phyloP scores from a whole-genome alignment of 2,797 vertebrate species.

The Psittacula echo region DNA sequence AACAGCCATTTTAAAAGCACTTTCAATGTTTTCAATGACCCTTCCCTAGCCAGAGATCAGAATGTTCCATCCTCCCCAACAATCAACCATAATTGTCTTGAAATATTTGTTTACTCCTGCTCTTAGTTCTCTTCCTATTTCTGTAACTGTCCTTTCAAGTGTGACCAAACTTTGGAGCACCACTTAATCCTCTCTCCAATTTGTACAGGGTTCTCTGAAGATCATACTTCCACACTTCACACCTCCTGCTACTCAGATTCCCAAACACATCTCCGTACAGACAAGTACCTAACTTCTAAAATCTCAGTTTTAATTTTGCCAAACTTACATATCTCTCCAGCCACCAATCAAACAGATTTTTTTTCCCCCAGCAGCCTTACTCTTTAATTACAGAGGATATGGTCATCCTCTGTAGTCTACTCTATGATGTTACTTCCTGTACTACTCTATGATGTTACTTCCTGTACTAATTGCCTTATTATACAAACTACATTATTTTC shows the following conservation, averaged over 20 bases:
- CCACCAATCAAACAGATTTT: not conserved
- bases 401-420: not conserved
- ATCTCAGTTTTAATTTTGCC: not conserved
- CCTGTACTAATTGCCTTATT: not conserved
- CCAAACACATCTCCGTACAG: not conserved
- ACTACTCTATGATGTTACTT: not conserved
- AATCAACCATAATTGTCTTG: not conserved
- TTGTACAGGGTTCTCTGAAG: not conserved
- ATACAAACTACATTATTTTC: not conserved
- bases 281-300: not conserved
- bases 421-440: not conserved
- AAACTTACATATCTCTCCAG: not conserved
- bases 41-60: not conserved
- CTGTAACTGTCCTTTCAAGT: not conserved
- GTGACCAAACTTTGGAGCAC: not conserved
- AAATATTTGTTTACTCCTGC: constrained; percentile 1
- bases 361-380: not conserved
- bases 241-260: not conserved
- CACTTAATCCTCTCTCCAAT: not conserved
- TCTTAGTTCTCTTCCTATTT: not conserved
- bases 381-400: not conserved
- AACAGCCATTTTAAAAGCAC: not conserved
- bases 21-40: not conserved
- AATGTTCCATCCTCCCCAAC: not conserved
- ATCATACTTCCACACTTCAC: not conserved